Base-by-base conservation (phyloP, 35 echinoderm and acorn worm genomes). In the Heliocidaris erythrogramma region DNA sequence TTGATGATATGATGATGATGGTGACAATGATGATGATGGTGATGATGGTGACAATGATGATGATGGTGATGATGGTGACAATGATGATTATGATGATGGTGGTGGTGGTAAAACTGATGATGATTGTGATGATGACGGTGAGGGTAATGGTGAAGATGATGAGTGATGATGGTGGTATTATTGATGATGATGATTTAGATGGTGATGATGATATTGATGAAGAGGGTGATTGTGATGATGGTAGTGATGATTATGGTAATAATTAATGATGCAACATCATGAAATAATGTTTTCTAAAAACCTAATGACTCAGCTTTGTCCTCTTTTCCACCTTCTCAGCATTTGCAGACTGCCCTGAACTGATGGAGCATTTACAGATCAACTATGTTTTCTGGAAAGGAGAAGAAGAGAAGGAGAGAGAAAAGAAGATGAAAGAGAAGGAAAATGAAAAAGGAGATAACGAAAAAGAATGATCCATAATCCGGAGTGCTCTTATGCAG, bases 341-440 rank as follows among this genome's bases (percentile, higher is more conserved):
- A 30, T 99, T 99, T 93, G 56, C 94, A 9, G 98, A 99, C 95
- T 96, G 97, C 86, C 96, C 97, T 11, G 98, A 99, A 47, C 65
- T 99, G 13, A 99, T 97, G 65, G 97, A 96, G 35, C 97, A 99
- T 48, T 95, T 99, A 24, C 96, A 97, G 18, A 94, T 49, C 87
- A 99, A 99, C 90, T 97, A 99, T 92, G 97, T 95, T 29, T 97
- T 97, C 92, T 99, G 98, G 98, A 99, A 97, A 87, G 96, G 93
- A 48, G 95, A 96, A 52, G 98, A 99, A 59, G 95, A 96, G 52
- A 97, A 97, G 27, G 96, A 97, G 69, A 53, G 95, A 85, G 94
- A 92, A 53, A 95, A 94, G 87, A 96, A 96, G 93, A 47, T 84
- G 59, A 60, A 93, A 85, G 94, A 96, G 50, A 94, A 59, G 31